phyloP scores from a whole-genome alignment of 1,140 invertebrate species.

The Telenomus remus region DNA sequence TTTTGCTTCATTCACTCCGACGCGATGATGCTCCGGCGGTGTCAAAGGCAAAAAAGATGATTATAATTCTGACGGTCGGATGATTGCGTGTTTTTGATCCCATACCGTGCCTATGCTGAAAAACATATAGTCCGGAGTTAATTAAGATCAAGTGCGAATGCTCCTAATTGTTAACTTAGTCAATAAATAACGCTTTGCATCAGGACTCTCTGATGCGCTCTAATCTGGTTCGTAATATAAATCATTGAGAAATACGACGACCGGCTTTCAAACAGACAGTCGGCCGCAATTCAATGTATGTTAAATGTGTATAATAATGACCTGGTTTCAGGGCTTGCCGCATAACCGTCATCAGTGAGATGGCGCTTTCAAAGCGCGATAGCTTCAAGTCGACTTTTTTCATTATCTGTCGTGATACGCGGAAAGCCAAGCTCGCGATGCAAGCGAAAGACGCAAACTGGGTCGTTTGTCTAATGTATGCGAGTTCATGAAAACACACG shows the following conservation, averaged over 20 bases:
- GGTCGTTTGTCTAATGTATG: slow-evolving; percentile 47
- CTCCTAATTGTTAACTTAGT: slow-evolving; percentile 25
- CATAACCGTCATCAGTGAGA: too few relatives aligned
- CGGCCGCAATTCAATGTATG: slow-evolving; percentile 10
- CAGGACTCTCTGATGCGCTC: slow-evolving; percentile 8
- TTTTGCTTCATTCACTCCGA: slow-evolving; percentile 1
- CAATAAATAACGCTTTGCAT: slow-evolving; percentile 32
- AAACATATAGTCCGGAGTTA: too few relatives aligned
- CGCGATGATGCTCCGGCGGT: too few relatives aligned
- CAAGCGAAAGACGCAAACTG: slow-evolving; percentile 17
- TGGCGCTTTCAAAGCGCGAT: too few relatives aligned
- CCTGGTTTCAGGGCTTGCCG: background rate
- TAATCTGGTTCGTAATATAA: slow-evolving; percentile 33
- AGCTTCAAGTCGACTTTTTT: too few relatives aligned
- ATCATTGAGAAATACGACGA: slow-evolving; percentile 39
- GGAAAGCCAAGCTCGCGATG: background rate
- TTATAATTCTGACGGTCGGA: slow-evolving; percentile 19
- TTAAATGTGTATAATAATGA: slow-evolving; percentile 11
- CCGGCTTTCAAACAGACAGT: slow-evolving; percentile 18
- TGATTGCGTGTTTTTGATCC: too few relatives aligned
- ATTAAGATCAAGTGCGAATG: background rate
- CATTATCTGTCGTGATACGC: too few relatives aligned
- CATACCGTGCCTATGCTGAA: background rate
- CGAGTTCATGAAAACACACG: slow-evolving; percentile 39
- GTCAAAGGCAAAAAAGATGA: slow-evolving; percentile 22